Base-by-base conservation (phyloP, 2,888 invertebrate species). In the Heliconius cydno region DNA sequence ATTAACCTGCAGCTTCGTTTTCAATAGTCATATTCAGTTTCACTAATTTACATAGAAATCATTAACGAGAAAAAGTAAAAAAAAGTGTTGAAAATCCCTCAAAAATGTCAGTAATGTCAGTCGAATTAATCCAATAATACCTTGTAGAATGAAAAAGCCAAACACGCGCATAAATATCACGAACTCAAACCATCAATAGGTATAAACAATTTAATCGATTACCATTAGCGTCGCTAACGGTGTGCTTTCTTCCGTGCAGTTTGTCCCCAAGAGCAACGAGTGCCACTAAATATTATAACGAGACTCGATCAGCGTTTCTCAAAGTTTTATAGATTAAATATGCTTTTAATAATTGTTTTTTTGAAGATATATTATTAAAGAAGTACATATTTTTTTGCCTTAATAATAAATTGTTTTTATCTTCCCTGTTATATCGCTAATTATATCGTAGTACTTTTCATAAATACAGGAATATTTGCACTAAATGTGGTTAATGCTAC, bases 231-330 rank as follows among this genome's bases (percentile, higher is more conserved):
- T 85, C 81, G 82, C 82, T 89, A 89, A 90, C 88, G 90, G 83
- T 82, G 77, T 73, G 79, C 89, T 88, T 90, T 89, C 88, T 86
- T 88, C 86, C 87, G 85, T 82, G 82, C 82, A 89, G 87, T 85
- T 90, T 91, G 91, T 90, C 91, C 84, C 89, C 88, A 86, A 91
- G 90, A 78, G 85, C 82, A 81, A 84, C 80, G 76, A 90, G 90
- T 86, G 83, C 86, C 86, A 87, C 87, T 88, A 86, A 87, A 87
- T 85, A 87, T 89, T 85, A 87, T 89, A 88, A 88, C 85, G 85
- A 87, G 84, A 80, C 81, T 77, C 83, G 78, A 76, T 41, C 78
- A 41, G 78, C 12, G 78, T 6, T 74, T 67, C 30, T 78, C 78
- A 78, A 78, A n/a, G 52, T 78, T 65, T 73, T n/a, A 25, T 15